Evolutionary conservation across 2,797 vertebrate genomes (phyloP).

Genomic region (Myotis planiceps): DNA sequence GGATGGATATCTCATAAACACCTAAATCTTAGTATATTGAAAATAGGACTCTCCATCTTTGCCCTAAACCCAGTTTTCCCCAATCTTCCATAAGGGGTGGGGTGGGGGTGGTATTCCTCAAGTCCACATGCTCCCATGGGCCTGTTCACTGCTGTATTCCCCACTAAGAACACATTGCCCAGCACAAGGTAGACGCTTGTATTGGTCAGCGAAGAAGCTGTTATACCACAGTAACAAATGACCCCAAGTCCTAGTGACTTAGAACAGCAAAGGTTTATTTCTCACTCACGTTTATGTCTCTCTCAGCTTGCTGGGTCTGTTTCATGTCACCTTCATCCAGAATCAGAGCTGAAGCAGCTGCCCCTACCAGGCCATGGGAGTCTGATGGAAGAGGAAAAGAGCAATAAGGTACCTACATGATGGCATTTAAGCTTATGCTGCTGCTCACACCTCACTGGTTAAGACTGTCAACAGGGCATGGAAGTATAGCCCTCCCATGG

Average conservation of each 20-base stretch:
- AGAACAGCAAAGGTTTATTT: background rate
- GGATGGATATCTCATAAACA: background rate
- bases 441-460: background rate
- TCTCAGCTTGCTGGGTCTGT: background rate
- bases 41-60: background rate
- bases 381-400: background rate
- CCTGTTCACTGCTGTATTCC: background rate
- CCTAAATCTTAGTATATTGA: background rate
- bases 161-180: background rate
- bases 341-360: background rate
- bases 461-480: background rate
- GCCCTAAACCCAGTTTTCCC: background rate
- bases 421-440: background rate
- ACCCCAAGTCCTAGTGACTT: background rate
- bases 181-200: background rate
- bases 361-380: background rate
- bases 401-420: background rate
- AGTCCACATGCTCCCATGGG: too few relatives aligned
- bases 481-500: background rate
- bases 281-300: background rate
- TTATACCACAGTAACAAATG: background rate
- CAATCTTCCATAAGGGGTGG: background rate
- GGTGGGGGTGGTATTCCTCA: background rate
- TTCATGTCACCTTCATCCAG: background rate
- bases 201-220: background rate